A percentile compares a stretch with the other conserved stretches of the same genome.
Evolutionary conservation across 2,888 invertebrate genomes (phyloP).

Genomic region (Prosopocoilus inquinatus): DNA sequence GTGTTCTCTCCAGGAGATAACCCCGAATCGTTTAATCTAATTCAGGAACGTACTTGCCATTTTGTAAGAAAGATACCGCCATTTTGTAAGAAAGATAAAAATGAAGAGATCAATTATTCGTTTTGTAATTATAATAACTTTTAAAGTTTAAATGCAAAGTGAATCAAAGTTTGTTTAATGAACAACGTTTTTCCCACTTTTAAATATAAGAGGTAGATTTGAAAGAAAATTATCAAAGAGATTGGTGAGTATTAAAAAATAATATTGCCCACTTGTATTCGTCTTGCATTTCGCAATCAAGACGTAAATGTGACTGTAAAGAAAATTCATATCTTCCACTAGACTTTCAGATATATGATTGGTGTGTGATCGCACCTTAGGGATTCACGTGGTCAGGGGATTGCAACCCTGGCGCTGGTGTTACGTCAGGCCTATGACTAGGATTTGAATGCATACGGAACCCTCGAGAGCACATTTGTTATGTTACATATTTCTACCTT

Average conservation of each 20-base stretch:
- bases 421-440: conserved; percentile 24
- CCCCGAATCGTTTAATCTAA: not conserved
- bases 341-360: conserved; percentile 36
- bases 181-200: too few relatives aligned
- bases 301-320: not conserved
- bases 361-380: conserved; percentile 46
- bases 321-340: conserved; percentile 19
- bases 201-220: too few relatives aligned
- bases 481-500: conserved; percentile 31
- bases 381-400: conserved; percentile 36
- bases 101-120: too few relatives aligned
- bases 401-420: conserved; percentile 28
- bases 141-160: too few relatives aligned
- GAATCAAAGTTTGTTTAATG: too few relatives aligned
- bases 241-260: too few relatives aligned
- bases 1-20: too few relatives aligned
- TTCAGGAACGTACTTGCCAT: not conserved
- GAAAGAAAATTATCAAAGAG: too few relatives aligned
- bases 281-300: too few relatives aligned
- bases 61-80: too few relatives aligned
- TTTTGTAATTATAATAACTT: too few relatives aligned
- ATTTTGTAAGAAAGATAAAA: conserved; percentile 13
- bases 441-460: conserved; percentile 29
- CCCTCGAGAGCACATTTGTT: conserved; percentile 21
- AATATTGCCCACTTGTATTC: too few relatives aligned